phyloP scores from a whole-genome alignment of 2,113 vertebrate genomes.

The Chlamydotis undulata region DNA sequence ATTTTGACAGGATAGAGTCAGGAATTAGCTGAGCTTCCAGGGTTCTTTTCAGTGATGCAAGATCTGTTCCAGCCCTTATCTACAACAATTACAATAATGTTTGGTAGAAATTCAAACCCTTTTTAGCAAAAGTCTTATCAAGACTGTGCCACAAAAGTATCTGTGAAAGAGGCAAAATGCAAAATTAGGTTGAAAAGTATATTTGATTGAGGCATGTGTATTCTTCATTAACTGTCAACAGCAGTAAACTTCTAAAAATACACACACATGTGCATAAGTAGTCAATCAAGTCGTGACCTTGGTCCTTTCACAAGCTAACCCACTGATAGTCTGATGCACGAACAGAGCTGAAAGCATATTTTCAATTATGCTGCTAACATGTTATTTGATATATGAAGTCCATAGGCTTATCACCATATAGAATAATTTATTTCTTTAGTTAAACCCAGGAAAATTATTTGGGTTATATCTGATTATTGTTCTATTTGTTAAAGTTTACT shows the following conservation, averaged over 20 bases:
- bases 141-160: neutral
- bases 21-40: neutral
- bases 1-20: neutral
- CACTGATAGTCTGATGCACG: neutral
- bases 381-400: neutral
- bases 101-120: neutral
- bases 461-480: neutral
- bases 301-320: neutral
- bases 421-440: neutral
- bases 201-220: neutral
- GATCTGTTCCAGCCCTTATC: neutral
- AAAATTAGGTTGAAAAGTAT: neutral
- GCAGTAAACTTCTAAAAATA: neutral
- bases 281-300: neutral
- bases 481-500: neutral
- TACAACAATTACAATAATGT: neutral
- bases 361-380: neutral
- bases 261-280: rapidly evolving
- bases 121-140: neutral
- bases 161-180: neutral
- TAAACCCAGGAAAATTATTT: neutral
- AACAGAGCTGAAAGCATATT: neutral
- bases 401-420: neutral
- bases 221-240: neutral
- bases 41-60: neutral